These are phyloP conservation scores for Ichneumoninae sp. DNA, from an alignment of 2,888 invertebrate genomes.

Conservation along the genomic window DNA sequence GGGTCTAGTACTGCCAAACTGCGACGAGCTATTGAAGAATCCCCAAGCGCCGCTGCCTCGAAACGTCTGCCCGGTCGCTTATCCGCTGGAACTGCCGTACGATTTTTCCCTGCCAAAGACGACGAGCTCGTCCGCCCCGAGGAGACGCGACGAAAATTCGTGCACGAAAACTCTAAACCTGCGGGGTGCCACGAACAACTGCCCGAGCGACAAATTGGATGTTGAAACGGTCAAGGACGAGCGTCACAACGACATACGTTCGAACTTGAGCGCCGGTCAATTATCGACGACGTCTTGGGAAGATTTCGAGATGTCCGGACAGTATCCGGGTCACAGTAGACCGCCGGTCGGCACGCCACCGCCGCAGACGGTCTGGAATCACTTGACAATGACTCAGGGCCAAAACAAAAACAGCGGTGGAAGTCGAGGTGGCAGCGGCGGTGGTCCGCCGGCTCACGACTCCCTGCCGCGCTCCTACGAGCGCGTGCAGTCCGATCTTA, in stretches of 20 bases:
- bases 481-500: constrained; percentile 60
- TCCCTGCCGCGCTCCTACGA: constrained; percentile 60
- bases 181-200: neutral
- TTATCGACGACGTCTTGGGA: constrained; percentile 71
- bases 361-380: constrained; percentile 82
- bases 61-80: constrained; percentile 1
- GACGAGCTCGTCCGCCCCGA: neutral
- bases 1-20: constrained; percentile 43
- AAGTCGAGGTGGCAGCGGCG: constrained; percentile 38
- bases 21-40: constrained; percentile 24
- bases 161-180: constrained; percentile 5
- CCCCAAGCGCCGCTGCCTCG: neutral
- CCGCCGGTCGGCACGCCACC: constrained; percentile 83
- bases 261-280: constrained; percentile 52
- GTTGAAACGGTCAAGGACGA: constrained; percentile 59
- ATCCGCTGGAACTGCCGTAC: constrained; percentile 37
- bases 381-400: constrained; percentile 81
- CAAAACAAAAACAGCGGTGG: constrained; percentile 73
- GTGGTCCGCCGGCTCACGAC: constrained; percentile 55
- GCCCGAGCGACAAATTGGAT: constrained; percentile 54
- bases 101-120: constrained; percentile 45
- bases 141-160: constrained; percentile 6
- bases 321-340: constrained; percentile 82
- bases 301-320: constrained; percentile 79
- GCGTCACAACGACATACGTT: constrained; percentile 49